Evolutionary conservation across 1,140 invertebrate genomes (phyloP).

Genomic region (Seison nebaliae): DNA sequence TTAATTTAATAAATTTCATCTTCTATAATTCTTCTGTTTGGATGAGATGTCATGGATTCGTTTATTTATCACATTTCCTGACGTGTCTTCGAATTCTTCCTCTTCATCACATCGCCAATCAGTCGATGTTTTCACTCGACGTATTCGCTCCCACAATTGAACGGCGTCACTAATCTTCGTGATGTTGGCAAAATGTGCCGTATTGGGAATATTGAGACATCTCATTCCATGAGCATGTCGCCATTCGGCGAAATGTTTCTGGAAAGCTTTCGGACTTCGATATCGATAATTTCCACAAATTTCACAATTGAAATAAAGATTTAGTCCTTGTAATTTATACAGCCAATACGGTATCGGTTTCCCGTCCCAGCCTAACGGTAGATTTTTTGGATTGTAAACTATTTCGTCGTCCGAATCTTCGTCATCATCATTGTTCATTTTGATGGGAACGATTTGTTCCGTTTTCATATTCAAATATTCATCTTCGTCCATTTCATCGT

Average conservation of each 20-base stretch:
- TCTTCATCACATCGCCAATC: constrained; percentile 58
- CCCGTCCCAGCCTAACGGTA: constrained; percentile 95
- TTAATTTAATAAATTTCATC: no score
- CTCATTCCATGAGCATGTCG: constrained; percentile 95
- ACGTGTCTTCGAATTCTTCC: constrained; percentile 94
- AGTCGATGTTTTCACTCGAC: constrained; percentile 66
- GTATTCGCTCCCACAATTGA: constrained; percentile 81
- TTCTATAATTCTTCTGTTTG: no score
- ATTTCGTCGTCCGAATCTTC: constrained; percentile 63
- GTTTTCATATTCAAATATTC: constrained; percentile 1
- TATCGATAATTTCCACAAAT: constrained; percentile 99
- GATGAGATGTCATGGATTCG: constrained; percentile 96
- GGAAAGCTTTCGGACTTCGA: constrained; percentile 98
- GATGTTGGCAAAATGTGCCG: constrained; percentile 96
- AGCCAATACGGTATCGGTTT: constrained; percentile 99
- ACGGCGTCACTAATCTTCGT: constrained; percentile 94
- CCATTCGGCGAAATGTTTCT: constrained; percentile 97
- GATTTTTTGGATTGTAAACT: constrained; percentile 94
- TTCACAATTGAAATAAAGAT: constrained; percentile 94
- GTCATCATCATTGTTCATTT: constrained; percentile 21
- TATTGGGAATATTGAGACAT: constrained; percentile 92
- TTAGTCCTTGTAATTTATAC: constrained; percentile 91
- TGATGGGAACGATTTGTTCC: not conserved
- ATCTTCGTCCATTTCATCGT: constrained; percentile 44
- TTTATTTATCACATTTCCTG: constrained; percentile 89